Evolutionary conservation across 2,113 vertebrate species (phyloP), one percentile per base, ranked within the genome.

Genomic region (Chloebia gouldiae): DNA sequence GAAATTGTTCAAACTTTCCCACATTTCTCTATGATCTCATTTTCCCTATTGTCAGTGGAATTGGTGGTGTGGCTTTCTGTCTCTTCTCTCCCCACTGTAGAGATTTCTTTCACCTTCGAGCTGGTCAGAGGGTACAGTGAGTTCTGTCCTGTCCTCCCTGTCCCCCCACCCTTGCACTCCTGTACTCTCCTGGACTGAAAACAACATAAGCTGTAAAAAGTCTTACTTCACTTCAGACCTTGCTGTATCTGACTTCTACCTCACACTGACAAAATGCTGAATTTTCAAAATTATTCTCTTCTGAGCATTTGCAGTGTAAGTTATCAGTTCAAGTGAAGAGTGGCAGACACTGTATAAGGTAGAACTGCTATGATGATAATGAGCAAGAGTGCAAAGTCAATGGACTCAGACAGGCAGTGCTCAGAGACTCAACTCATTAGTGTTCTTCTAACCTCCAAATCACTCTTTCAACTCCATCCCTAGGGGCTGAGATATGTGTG

Each of bases 361-460:
- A 81, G 54, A 77, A 50, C 42, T 73, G 50, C 65, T 82, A 13
- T 6, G 31, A 85, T 14, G 42, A 45, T 66, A 78, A 80, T 2
- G 6, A 90, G 30, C 13, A 44, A 92, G 51, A 15, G 45, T 63
- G 63, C 37, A 81, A 42, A 90, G 30, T 90, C 64, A 88, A 16
- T 90, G 70, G 42, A 10, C 2, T 39, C 50, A 93, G 66, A 45
- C 19, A 4, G 5, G 21, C 53, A 88, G 45, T 66, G 24, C n/a
- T 59, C 47, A 73, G 45, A 80, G 15, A n/a, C 80, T 66, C 33
- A 40, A n/a, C 63, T 83, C 54, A 56, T 92, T 85, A 80, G 23
- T 54, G 72, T 66, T 90, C 47, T 81, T 90, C 59, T 81, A 63
- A 70, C 44, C 33, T 88, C n/a, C 33, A 77, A 60, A 66, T 47